Base-by-base conservation (phyloP, 2,797 vertebrate species). In the Characodon lateralis region DNA sequence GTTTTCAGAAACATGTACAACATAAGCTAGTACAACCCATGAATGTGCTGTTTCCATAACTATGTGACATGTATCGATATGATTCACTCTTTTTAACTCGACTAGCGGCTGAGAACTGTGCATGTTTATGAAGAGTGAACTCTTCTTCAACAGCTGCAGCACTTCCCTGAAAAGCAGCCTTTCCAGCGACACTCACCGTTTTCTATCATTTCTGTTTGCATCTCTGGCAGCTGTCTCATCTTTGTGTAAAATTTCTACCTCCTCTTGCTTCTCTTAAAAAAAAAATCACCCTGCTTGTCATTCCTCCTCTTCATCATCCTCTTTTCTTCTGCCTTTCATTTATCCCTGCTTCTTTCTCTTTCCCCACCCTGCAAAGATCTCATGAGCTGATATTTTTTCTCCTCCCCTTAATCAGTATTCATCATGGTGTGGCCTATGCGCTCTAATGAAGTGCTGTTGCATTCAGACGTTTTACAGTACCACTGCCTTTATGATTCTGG, bases 381-480 rank as follows among this genome's bases (percentile, higher is more conserved):
- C 70, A 50, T 76, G 78, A 58, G 78, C 69, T 12, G 24, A 50
- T 69, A 41, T 39, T 53, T 48, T 69, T 41, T 58, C 39, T 77
- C 77, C 41, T 77, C 73, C 28, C 0, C 48, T 56, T 84, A n/a
- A 82, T 89, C 86, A 72, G 77, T 89, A 90, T 93, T 94, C 87
- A 83, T 53, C 28, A 76, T 77, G 16, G 65, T 12, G 70, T 26
- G 76, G 80, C 68, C 73, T 35, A 63, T 88, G 80, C 69, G 41
- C 84, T 77, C 78, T 69, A 77, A 81, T 83, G 87, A 90, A 90
- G 88, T 41, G 69, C 77, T 61, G 81, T 76, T 87, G 78, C 77
- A 61, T 90, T 87, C 83, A 82, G 76, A 79, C 76, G 78, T 61
- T 75, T 85, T 81, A 76, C 65, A 70, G 83, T 18, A 41, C 78